These are phyloP conservation scores for Enteromius trimaculatus DNA, from an alignment of 2,797 vertebrate genomes.

Conservation along the genomic window DNA sequence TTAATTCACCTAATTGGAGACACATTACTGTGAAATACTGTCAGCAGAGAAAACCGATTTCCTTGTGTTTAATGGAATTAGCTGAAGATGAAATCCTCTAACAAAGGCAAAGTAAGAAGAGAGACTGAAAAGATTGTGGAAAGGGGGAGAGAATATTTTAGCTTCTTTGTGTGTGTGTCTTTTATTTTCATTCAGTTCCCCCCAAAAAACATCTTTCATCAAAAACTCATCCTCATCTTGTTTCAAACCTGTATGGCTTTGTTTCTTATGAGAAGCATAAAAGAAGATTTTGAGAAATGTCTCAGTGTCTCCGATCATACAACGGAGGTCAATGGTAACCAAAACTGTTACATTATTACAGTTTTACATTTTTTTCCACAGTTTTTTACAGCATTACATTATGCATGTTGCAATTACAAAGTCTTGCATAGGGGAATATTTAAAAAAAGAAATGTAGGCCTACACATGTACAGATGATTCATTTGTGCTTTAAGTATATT, in stretches of 20 bases:
- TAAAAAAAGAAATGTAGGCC: too few relatives aligned
- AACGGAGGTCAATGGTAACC: not conserved
- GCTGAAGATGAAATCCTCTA: not conserved
- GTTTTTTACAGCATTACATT: not conserved
- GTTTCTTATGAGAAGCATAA: not conserved
- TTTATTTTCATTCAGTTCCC: not conserved
- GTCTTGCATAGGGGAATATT: not conserved
- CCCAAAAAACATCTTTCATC: not conserved
- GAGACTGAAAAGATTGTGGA: not conserved
- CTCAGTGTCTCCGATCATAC: not conserved
- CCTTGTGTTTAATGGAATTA: constrained; percentile 11
- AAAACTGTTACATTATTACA: too few relatives aligned
- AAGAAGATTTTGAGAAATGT: not conserved
- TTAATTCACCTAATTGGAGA: constrained; percentile 8
- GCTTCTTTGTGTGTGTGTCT: not conserved
- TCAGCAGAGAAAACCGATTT: not conserved
- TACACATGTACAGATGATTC: not conserved
- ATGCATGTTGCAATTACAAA: not conserved
- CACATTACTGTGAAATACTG: not conserved
- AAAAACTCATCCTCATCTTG: not conserved
- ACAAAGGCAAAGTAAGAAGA: not conserved
- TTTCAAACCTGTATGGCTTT: not conserved
- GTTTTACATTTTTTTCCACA: too few relatives aligned
- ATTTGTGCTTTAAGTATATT: not conserved
- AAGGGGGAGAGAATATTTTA: not conserved